Base-by-base conservation (phyloP, 2,888 invertebrate species). In the Eupithecia dodoneata region DNA sequence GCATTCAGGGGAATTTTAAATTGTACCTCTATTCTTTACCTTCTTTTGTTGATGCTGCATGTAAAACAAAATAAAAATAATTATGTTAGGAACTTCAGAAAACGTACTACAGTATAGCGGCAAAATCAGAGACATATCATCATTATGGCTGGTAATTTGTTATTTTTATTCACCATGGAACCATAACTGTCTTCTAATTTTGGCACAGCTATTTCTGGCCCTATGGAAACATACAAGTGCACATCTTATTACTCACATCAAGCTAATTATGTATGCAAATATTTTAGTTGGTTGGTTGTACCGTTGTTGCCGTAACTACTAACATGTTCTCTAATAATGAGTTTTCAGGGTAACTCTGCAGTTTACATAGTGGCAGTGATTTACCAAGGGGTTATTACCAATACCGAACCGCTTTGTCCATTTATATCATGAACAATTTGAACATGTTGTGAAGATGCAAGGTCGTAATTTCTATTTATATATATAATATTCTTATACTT, bases 1-100 rank as follows among this genome's bases (percentile, higher is more conserved):
- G 30, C 18, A 70, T 47, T 70, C 74, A 74, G 71, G 71, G 71
- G 41, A 10, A 44, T 52, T 15, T 3, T 10, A 49, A 63, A 7
- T 49, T 49, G n/a, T 72, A 74, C 73, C 15, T 52, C 18, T 70
- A 49, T 47, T 4, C 4, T 12, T 70, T 70, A 78, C 76, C 79
- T 76, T 79, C 30, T 76, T 79, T 59, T 74, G 74, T 6, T 72
- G 72, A 6, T 41, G 76, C 78, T 76, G 78, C 78, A 79, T 81
- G 75, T 13, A n/a, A 74, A 49, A 73, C 15, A 45, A 70, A 66
- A 66, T 13, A 45, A 45, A 12, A 69, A 44, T 75, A 55, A 18
- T 10, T 63, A 13, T n/a, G 12, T 7, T 12, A n/a, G 7, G 2
- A 55, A 55, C 55, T 9, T n/a, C n/a, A 55, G 52, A 59, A 59